A percentile compares a stretch with the other conserved stretches of the same genome.
phyloP scores from a whole-genome alignment of 2,797 vertebrate genomes.

The Chelidonichthys spinosus region DNA sequence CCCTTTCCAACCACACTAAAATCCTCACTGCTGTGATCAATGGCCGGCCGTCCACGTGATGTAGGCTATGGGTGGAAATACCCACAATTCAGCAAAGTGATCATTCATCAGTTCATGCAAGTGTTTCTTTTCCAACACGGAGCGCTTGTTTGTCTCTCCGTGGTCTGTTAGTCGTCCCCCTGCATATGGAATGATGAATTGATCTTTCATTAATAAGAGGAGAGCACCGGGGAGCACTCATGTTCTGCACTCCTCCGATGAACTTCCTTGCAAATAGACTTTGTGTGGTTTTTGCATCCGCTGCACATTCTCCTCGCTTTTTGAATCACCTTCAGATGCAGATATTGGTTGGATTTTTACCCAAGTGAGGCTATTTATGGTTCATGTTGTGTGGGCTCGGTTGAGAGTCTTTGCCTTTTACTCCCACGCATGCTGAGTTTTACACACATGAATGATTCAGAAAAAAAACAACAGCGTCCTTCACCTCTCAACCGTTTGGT shows the following conservation, averaged over 20 bases:
- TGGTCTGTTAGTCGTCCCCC: conserved; percentile 45
- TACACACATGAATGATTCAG: conserved; percentile 73
- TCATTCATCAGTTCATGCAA: conserved; percentile 32
- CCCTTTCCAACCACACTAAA: conserved; percentile 27
- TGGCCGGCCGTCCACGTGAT: conserved; percentile 64
- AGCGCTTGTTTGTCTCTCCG: conserved; percentile 42
- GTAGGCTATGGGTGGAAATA: conserved; percentile 53
- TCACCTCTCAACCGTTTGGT: conserved; percentile 69
- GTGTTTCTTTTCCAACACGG: conserved; percentile 58
- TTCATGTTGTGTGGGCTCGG: conserved; percentile 64
- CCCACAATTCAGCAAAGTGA: conserved; percentile 30
- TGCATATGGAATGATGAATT: conserved; percentile 68
- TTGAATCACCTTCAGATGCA: conserved; percentile 22
- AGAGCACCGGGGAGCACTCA: conserved; percentile 56
- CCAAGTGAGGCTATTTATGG: conserved; percentile 74
- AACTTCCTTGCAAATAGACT: conserved; percentile 37
- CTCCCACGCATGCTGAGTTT: conserved; percentile 71
- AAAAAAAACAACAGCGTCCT: conserved; percentile 48
- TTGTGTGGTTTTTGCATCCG: conserved; percentile 26
- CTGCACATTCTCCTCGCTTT: conserved; percentile 8
- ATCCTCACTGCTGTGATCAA: conserved; percentile 69
- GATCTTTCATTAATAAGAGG: conserved; percentile 66
- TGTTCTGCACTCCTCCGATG: conserved; percentile 41
- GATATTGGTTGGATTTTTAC: conserved; percentile 49
- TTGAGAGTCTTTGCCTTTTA: conserved; percentile 61